These are phyloP conservation scores for Hypomecis atomaria DNA, from an alignment of 2,888 invertebrate genomes.

Conservation along the genomic window DNA sequence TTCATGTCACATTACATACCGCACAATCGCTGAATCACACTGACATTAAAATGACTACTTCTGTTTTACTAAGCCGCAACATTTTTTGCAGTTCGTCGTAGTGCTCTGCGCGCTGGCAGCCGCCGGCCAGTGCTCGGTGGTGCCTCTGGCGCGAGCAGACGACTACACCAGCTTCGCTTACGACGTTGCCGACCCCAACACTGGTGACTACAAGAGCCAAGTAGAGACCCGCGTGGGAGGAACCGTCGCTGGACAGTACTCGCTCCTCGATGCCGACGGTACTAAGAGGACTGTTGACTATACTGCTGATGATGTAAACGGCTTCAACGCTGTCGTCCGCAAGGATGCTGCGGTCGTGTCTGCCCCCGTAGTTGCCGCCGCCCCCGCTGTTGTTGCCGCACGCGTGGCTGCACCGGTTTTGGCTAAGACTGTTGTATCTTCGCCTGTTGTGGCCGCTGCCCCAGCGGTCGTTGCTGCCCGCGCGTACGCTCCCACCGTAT, in stretches of 20 bases:
- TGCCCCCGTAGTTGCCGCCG: slow-evolving; percentile 57
- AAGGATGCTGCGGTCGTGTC: slow-evolving; percentile 76
- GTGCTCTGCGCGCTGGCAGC: slow-evolving; percentile 73
- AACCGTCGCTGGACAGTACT: slow-evolving; percentile 82
- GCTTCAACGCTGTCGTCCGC: slow-evolving; percentile 85
- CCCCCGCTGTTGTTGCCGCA: slow-evolving; percentile 50
- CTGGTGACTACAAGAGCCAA: slow-evolving; percentile 85
- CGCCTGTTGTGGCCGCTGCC: slow-evolving; percentile 43
- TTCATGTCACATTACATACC: neutral
- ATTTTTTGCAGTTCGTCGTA: slow-evolving; percentile 67
- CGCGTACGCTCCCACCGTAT: slow-evolving; percentile 43
- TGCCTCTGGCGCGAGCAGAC: slow-evolving; percentile 82
- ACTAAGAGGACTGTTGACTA: slow-evolving; percentile 84
- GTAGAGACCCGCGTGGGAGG: slow-evolving; percentile 82
- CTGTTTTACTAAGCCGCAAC: neutral
- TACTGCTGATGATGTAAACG: slow-evolving; percentile 82
- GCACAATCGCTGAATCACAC: neutral
- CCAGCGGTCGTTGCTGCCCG: slow-evolving; percentile 44
- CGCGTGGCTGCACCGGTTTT: slow-evolving; percentile 47
- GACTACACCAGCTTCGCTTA: slow-evolving; percentile 83
- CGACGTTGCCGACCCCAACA: slow-evolving; percentile 83
- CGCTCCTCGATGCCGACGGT: slow-evolving; percentile 82
- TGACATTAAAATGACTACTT: neutral
- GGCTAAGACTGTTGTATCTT: slow-evolving; percentile 36
- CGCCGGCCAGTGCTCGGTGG: slow-evolving; percentile 73